These are phyloP conservation scores for Microchirus variegatus DNA, from an alignment of 2,797 vertebrate species.

Conservation along the genomic window DNA sequence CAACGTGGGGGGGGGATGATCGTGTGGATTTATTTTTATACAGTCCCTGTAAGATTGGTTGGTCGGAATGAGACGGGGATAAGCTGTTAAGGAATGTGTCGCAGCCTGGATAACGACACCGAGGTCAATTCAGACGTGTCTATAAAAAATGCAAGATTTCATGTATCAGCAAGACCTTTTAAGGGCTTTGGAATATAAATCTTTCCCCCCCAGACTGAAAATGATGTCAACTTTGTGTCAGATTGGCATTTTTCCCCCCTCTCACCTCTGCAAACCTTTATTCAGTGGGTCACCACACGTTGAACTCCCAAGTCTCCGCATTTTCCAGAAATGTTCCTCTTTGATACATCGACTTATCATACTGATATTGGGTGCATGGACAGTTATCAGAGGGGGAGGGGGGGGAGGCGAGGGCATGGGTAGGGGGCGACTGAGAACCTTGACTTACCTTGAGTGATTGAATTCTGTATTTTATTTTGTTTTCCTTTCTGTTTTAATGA, in stretches of 20 bases:
- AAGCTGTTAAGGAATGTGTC: slow-evolving; percentile 54
- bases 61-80: slow-evolving; percentile 52
- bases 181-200: slow-evolving; percentile 65
- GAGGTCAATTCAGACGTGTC: slow-evolving; percentile 37
- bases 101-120: slow-evolving; percentile 36
- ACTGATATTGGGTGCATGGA: slow-evolving; percentile 80
- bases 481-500: slow-evolving; percentile 80
- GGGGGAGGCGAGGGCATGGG: slow-evolving; percentile 17
- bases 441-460: slow-evolving; percentile 80
- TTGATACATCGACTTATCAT: slow-evolving; percentile 79
- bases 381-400: slow-evolving; percentile 59
- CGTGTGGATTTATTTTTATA: slow-evolving; percentile 71
- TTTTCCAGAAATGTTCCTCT: slow-evolving; percentile 75
- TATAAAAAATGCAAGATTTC: slow-evolving; percentile 23
- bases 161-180: slow-evolving; percentile 60
- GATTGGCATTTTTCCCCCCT: slow-evolving; percentile 49
- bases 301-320: slow-evolving; percentile 64
- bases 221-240: slow-evolving; percentile 69
- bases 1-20: slow-evolving; percentile 40
- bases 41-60: slow-evolving; percentile 53
- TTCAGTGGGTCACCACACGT: slow-evolving; percentile 54
- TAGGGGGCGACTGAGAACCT: slow-evolving; percentile 61
- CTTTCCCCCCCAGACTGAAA: slow-evolving; percentile 59
- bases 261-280: slow-evolving; percentile 34
- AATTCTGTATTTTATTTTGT: slow-evolving; percentile 55